A percentile compares a stretch with the other conserved stretches of the same genome.
These are phyloP conservation scores for Apogon talboti DNA, from an alignment of 2,797 vertebrate species.

Conservation along the genomic window DNA sequence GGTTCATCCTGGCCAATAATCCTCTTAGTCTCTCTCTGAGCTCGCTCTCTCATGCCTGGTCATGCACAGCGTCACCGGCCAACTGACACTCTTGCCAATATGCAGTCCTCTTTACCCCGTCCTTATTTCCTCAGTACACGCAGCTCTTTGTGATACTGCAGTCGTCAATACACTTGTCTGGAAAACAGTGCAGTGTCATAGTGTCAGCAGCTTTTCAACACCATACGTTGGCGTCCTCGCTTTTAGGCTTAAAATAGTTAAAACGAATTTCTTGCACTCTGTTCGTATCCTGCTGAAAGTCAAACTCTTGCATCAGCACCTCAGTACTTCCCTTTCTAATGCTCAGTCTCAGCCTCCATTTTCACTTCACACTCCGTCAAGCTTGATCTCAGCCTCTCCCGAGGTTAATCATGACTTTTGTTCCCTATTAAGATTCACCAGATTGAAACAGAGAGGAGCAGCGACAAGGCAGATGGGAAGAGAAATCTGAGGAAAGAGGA, in stretches of 20 bases:
- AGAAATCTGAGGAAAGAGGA: background rate
- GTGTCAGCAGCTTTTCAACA: too few relatives aligned
- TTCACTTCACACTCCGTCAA: constrained; percentile 15
- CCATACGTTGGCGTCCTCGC: too few relatives aligned
- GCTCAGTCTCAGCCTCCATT: constrained; percentile 4
- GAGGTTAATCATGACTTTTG: constrained; percentile 35
- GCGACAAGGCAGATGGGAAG: background rate
- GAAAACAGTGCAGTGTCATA: background rate
- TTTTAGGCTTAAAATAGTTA: too few relatives aligned
- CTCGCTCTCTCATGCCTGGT: constrained; percentile 71
- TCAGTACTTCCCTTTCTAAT: constrained; percentile 13
- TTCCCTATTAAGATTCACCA: constrained; percentile 9
- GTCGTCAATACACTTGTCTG: background rate
- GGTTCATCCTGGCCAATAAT: constrained; percentile 66
- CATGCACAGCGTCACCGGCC: constrained; percentile 69
- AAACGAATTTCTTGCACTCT: background rate
- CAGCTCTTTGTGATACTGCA: background rate
- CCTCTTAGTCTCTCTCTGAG: constrained; percentile 72
- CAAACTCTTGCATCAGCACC: constrained; percentile 18
- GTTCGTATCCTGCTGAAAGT: constrained; percentile 5
- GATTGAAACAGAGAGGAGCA: constrained; percentile 14
- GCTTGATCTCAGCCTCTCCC: constrained; percentile 6
- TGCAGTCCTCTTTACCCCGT: constrained; percentile 23
- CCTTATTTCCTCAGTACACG: constrained; percentile 21
- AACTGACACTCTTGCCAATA: constrained; percentile 62